phyloP scores from a whole-genome alignment of 1,140 invertebrate species.

The Diorhabda carinulata region DNA sequence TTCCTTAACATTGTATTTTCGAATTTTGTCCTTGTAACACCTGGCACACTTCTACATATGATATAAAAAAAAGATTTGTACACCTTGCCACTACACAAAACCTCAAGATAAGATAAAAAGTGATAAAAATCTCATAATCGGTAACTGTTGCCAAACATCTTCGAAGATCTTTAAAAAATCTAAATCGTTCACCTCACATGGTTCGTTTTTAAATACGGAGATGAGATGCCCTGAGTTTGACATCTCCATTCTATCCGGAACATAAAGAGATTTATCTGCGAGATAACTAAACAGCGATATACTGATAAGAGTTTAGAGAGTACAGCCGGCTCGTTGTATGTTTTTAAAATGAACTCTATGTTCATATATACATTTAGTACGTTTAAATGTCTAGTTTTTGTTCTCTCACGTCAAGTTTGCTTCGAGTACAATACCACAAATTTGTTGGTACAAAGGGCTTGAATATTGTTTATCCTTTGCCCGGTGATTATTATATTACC shows the following conservation, averaged over 20 bases:
- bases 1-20: no score
- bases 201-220: conserved; percentile 1
- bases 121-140: conserved; percentile 7
- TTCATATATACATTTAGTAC: conserved; percentile 16
- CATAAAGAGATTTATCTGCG: conserved; percentile 42
- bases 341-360: conserved; percentile 11
- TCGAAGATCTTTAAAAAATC: conserved; percentile 7
- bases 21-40: background rate
- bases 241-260: conserved; percentile 36
- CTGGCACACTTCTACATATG: conserved; percentile 1
- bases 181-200: background rate
- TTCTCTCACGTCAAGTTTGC: conserved; percentile 37
- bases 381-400: conserved; percentile 29
- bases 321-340: conserved; percentile 31
- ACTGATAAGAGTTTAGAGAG: conserved; percentile 34
- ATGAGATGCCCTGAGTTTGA: conserved; percentile 38
- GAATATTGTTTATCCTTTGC: conserved; percentile 32
- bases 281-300: conserved; percentile 34
- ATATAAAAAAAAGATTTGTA: background rate
- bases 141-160: conserved; percentile 20
- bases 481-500: conserved; percentile 14
- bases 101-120: conserved; percentile 4
- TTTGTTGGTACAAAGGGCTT: conserved; percentile 37
- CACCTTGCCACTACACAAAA: conserved; percentile 2
- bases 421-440: conserved; percentile 38